Evolutionary conservation across 1,140 invertebrate species (phyloP).

Genomic region (Hyphantria cunea): DNA sequence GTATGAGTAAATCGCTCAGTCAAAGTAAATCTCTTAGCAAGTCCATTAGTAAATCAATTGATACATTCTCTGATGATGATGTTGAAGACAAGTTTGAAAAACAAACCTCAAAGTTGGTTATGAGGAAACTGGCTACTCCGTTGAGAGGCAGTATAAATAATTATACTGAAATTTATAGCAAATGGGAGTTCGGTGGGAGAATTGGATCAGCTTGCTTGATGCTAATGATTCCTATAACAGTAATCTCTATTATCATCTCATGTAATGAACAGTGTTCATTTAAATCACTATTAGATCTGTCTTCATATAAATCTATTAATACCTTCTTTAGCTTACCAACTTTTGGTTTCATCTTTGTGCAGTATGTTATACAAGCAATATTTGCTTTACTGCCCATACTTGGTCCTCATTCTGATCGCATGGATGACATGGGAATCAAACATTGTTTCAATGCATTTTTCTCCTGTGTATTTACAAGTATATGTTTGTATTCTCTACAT

Average conservation of each 20-base stretch:
- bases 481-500: slow-evolving; percentile 46
- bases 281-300: slow-evolving; percentile 38
- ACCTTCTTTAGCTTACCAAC: slow-evolving; percentile 52
- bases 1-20: slow-evolving; percentile 62
- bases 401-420: slow-evolving; percentile 45
- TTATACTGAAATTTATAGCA: slow-evolving; percentile 40
- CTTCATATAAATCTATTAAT: slow-evolving; percentile 38
- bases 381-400: slow-evolving; percentile 55
- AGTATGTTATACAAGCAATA: slow-evolving; percentile 58
- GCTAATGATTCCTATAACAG: slow-evolving; percentile 55
- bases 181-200: slow-evolving; percentile 68
- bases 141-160: slow-evolving; percentile 49
- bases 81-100: slow-evolving; percentile 48
- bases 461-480: slow-evolving; percentile 47
- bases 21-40: slow-evolving; percentile 58
- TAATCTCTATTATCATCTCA: slow-evolving; percentile 58
- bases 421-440: slow-evolving; percentile 51
- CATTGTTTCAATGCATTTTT: slow-evolving; percentile 70
- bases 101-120: slow-evolving; percentile 54
- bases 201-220: slow-evolving; percentile 51
- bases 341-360: slow-evolving; percentile 37
- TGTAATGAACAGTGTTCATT: slow-evolving; percentile 54
- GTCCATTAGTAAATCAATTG: slow-evolving; percentile 63
- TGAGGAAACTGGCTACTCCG: slow-evolving; percentile 67
- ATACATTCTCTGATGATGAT: slow-evolving; percentile 66